phyloP scores from a whole-genome alignment of 1,140 invertebrate species.

The Drosophila leontia region DNA sequence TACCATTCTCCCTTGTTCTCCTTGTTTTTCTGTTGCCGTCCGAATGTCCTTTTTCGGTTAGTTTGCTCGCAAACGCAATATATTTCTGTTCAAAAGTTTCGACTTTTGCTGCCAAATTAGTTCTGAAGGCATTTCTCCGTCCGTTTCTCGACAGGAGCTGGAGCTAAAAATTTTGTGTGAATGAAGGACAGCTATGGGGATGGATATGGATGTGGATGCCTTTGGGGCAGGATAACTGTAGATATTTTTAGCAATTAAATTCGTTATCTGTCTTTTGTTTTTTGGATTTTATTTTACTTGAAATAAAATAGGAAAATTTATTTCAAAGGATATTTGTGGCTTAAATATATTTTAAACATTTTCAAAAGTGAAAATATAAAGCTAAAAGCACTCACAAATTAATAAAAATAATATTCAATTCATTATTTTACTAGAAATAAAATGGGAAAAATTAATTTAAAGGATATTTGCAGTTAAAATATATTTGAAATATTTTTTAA shows the following conservation, averaged over 20 bases:
- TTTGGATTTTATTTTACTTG: neutral
- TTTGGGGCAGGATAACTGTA: slow-evolving; percentile 10
- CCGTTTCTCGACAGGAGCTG: slow-evolving; percentile 4
- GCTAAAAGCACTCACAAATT: neutral
- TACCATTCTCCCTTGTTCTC: neutral
- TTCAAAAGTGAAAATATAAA: neutral
- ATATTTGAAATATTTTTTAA: too few species aligned
- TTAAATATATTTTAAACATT: too few species aligned
- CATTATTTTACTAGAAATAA: neutral
- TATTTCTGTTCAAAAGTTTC: slow-evolving; percentile 49
- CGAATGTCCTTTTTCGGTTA: slow-evolving; percentile 43
- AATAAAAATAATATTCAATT: slow-evolving; percentile 1
- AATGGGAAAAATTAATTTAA: too few species aligned
- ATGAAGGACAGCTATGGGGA: slow-evolving; percentile 10
- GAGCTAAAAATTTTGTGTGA: slow-evolving; percentile 7
- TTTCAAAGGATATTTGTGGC: too few species aligned
- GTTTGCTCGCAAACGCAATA: slow-evolving; percentile 41
- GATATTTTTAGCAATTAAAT: slow-evolving; percentile 1
- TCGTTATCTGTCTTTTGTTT: neutral
- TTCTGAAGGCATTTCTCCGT: slow-evolving; percentile 22
- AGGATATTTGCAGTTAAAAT: too few species aligned
- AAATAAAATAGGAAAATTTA: too few species aligned
- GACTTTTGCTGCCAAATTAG: slow-evolving; percentile 39
- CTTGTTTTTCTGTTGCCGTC: neutral
- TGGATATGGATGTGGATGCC: slow-evolving; percentile 1